Evolutionary conservation across 2,888 invertebrate genomes (phyloP).

Genomic region (Pristionchus arcanus): DNA sequence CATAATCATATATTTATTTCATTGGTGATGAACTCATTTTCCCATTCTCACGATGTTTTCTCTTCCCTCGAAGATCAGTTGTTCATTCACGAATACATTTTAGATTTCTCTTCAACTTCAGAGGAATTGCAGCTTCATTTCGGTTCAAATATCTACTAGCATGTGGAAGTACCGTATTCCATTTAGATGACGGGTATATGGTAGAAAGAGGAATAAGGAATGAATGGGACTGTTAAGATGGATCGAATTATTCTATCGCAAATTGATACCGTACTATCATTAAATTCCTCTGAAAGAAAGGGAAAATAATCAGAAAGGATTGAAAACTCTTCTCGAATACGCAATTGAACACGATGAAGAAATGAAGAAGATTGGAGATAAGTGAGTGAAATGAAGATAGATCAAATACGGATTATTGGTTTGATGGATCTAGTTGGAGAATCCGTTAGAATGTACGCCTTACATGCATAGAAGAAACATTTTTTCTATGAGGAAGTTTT

Average conservation of each 20-base stretch:
- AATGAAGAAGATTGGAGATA: slow-evolving; percentile 50
- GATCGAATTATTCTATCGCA: slow-evolving; percentile 54
- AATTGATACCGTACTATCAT: slow-evolving; percentile 51
- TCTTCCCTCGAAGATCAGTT: neutral
- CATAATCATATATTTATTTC: neutral
- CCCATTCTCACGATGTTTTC: slow-evolving; percentile 2
- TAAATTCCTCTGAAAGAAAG: slow-evolving; percentile 50
- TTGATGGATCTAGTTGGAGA: neutral
- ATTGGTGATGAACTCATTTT: neutral
- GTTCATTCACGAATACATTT: neutral
- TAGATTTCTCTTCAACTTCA: slow-evolving; percentile 95
- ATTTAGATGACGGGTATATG: slow-evolving; percentile 87
- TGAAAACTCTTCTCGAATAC: slow-evolving; percentile 43
- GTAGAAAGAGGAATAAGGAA: neutral
- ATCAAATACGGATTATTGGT: neutral
- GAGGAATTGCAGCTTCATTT: slow-evolving; percentile 97
- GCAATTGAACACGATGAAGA: slow-evolving; percentile 54
- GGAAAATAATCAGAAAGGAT: slow-evolving; percentile 40
- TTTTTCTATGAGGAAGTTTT: neutral
- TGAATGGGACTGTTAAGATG: neutral
- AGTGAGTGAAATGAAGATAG: slow-evolving; percentile 2
- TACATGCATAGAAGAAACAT: slow-evolving; percentile 14
- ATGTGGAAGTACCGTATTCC: slow-evolving; percentile 93
- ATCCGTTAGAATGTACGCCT: neutral
- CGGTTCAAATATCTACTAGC: slow-evolving; percentile 95